phyloP scores from a whole-genome alignment of 2,113 vertebrate genomes.

The Orientallactaga bullata region DNA sequence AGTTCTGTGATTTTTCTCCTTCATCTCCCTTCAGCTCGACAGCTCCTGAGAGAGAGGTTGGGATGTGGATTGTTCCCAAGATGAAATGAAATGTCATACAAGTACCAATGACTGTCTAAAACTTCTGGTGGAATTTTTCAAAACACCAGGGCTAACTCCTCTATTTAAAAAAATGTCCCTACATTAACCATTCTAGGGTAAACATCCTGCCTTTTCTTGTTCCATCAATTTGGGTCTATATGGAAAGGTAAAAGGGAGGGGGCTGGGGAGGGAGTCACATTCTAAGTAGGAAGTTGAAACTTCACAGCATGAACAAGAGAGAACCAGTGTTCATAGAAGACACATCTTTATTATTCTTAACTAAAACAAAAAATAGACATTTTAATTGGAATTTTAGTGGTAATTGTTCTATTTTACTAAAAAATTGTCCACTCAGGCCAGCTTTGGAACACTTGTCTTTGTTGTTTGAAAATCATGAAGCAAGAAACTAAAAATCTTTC shows the following conservation, averaged over 20 bases:
- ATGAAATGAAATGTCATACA: not conserved
- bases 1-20: not conserved
- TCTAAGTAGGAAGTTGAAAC: constrained; percentile 1
- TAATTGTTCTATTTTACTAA: constrained; percentile 17
- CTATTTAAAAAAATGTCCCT: not conserved
- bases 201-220: not conserved
- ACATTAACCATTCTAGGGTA: not conserved
- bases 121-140: constrained; percentile 5
- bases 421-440: not conserved
- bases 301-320: constrained; percentile 30
- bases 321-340: not conserved
- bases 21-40: constrained; percentile 24
- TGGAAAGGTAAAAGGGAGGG: not conserved
- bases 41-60: constrained; percentile 39
- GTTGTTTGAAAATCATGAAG: not conserved
- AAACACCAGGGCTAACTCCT: not conserved
- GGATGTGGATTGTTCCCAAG: not conserved
- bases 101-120: constrained; percentile 30
- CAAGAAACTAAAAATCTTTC: not conserved
- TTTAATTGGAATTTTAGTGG: constrained; percentile 11
- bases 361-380: constrained; percentile 1
- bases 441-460: not conserved
- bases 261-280: not conserved
- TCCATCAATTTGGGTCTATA: not conserved
- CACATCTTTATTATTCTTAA: constrained; percentile 37